Conservation (phyloP, 2,888 invertebrate species). For the Drosophila borborema region DNA sequence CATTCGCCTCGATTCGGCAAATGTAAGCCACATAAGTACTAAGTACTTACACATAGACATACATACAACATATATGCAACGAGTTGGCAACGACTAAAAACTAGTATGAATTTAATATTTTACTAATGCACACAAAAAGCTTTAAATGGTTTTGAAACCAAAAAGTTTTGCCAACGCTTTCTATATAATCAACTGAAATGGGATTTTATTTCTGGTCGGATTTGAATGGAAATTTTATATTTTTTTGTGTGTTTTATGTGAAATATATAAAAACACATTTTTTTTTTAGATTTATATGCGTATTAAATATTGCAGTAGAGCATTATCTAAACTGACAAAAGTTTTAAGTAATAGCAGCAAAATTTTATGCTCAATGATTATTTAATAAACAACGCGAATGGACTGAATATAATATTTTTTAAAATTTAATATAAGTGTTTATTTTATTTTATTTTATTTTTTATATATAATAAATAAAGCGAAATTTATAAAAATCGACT, state of each 20-base stretch:
- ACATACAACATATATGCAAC: slow-evolving; percentile 9
- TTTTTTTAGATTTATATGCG: too few relatives aligned
- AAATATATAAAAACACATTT: too few relatives aligned
- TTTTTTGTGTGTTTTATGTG: background rate
- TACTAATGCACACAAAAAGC: background rate
- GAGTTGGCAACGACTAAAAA: slow-evolving; percentile 20
- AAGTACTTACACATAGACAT: slow-evolving; percentile 24
- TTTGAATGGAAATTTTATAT: background rate
- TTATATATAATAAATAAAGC: too few relatives aligned
- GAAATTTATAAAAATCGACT: too few relatives aligned
- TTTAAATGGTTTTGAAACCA: slow-evolving; percentile 1
- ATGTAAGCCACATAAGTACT: slow-evolving; percentile 38
- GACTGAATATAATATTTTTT: too few relatives aligned
- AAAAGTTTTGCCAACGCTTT: background rate
- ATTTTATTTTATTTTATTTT: too few relatives aligned
- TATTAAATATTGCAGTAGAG: too few relatives aligned
- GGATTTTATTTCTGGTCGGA: background rate
- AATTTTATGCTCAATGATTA: too few relatives aligned
- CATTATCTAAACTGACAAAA: too few relatives aligned
- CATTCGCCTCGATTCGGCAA: slow-evolving; percentile 23
- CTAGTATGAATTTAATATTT: slow-evolving; percentile 24
- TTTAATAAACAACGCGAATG: too few relatives aligned
- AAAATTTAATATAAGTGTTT: too few relatives aligned
- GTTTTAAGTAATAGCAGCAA: too few relatives aligned
- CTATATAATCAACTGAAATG: background rate